A percentile compares a stretch with the other conserved stretches of the same genome.
Evolutionary conservation across 2,797 vertebrate genomes (phyloP).

Genomic region (Oryzias sinensis): DNA sequence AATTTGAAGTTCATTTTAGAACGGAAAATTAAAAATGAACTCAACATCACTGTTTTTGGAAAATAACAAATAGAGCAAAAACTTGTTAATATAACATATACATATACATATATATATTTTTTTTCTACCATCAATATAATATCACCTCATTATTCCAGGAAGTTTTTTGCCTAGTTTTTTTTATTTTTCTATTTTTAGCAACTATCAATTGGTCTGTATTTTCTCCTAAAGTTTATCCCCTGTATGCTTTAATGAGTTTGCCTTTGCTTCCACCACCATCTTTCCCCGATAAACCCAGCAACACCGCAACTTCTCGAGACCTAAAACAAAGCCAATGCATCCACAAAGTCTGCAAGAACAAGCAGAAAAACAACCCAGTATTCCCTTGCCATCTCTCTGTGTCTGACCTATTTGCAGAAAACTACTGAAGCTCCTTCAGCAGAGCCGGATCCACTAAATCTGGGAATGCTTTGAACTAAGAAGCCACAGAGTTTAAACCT

Average conservation of each 20-base stretch:
- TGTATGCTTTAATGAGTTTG: no score
- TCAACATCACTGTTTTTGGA: no score
- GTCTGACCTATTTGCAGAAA: slow-evolving; percentile 1
- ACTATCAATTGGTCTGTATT: background rate
- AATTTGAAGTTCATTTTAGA: no score
- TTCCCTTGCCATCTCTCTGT: slow-evolving; percentile 9
- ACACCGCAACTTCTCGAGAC: background rate
- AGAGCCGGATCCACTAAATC: background rate
- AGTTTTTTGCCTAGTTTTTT: no score
- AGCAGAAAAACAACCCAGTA: slow-evolving; percentile 3
- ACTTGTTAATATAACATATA: no score
- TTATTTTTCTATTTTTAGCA: background rate
- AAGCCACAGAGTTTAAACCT: slow-evolving; percentile 3
- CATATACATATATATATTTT: no score
- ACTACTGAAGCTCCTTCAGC: background rate
- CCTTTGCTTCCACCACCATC: no score
- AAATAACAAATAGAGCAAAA: no score
- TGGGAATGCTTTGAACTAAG: background rate
- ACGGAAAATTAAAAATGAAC: no score
- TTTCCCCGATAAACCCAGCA: background rate
- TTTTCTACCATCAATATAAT: no score
- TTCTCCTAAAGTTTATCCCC: no score
- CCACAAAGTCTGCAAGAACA: background rate
- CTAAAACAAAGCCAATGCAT: background rate
- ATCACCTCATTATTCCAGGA: no score